These are phyloP conservation scores for Caenorhabditis briggsae DNA, from an alignment of 1,140 invertebrate species.

Conservation along the genomic window DNA sequence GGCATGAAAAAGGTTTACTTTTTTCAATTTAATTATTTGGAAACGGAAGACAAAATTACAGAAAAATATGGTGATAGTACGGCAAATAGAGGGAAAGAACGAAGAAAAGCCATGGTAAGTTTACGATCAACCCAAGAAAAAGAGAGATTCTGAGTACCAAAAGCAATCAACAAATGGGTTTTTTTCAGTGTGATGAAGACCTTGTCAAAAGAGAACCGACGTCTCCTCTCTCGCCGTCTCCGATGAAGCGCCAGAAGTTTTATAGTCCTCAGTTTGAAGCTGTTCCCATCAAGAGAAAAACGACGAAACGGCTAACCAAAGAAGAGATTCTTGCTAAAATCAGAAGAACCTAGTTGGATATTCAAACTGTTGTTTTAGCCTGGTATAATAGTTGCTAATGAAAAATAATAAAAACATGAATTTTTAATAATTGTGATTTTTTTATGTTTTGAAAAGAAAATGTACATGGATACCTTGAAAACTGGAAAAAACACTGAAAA, in stretches of 20 bases:
- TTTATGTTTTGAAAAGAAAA: too few relatives aligned
- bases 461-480: too few relatives aligned
- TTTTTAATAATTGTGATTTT: too few relatives aligned
- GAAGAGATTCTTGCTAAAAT: constrained; percentile 25
- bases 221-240: neutral
- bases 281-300: neutral
- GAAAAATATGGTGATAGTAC: neutral
- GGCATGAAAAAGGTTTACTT: constrained; percentile 19
- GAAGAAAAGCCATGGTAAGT: constrained; percentile 22
- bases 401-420: too few relatives aligned
- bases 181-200: constrained; percentile 50
- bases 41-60: neutral
- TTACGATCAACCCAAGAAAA: too few relatives aligned
- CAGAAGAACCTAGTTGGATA: neutral
- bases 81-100: neutral
- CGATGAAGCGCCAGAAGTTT: neutral
- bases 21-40: neutral
- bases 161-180: constrained; percentile 35
- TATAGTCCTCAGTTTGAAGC: constrained; percentile 21
- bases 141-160: too few relatives aligned
- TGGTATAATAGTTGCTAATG: too few relatives aligned
- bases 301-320: constrained; percentile 10
- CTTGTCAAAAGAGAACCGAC: neutral
- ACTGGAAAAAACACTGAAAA: too few relatives aligned
- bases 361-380: too few relatives aligned